Base-by-base conservation (phyloP, 2,888 invertebrate genomes). In the Parasteatoda lunata region DNA sequence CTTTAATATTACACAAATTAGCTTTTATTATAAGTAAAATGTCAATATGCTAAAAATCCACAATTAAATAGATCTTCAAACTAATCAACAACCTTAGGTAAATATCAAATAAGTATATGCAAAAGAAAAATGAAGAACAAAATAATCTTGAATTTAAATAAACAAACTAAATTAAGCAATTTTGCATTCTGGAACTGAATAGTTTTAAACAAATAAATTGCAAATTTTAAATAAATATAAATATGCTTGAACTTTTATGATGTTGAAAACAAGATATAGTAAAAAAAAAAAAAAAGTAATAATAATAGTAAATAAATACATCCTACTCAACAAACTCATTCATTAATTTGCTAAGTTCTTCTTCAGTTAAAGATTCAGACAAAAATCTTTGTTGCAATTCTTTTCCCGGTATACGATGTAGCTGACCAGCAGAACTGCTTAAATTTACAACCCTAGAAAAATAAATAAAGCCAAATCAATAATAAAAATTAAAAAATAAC, bases 351-450 rank as follows among this genome's bases (percentile, higher is more conserved):
- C 93, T 94, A 66, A 96, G 91, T 88, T 94, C 92, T 70, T 93
- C 93, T 91, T 94, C 93, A 0, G 94, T 94, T 47, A 95, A 91
- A 15, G 92, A 92, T 1, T 93, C 91, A 91, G 94, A 92, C 71
- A 93, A 93, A 3, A 96, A 93, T 91, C 93, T 93, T 73, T 92
- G 92, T 89, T 93, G 93, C 8, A 95, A 92, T 77, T 91, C 92
- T 90, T 93, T 92, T 76, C 94, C 94, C 72, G 94, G 94, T 89
- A 96, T 94, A 4, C 93, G 93, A 0, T 93, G 92, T 66, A 95
- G 91, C 77, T 94, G 93, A 0, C 95, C 96, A 13, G 93, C 93
- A 5, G 94, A 94, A 89, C 96, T 96, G 0, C 96, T 95, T 0
- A 96, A 92, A 90, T 96, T 95, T 0, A 96, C 94, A 9, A 96